These are phyloP conservation scores for Solenopsis invicta DNA, from an alignment of 1,140 invertebrate species.

Conservation along the genomic window DNA sequence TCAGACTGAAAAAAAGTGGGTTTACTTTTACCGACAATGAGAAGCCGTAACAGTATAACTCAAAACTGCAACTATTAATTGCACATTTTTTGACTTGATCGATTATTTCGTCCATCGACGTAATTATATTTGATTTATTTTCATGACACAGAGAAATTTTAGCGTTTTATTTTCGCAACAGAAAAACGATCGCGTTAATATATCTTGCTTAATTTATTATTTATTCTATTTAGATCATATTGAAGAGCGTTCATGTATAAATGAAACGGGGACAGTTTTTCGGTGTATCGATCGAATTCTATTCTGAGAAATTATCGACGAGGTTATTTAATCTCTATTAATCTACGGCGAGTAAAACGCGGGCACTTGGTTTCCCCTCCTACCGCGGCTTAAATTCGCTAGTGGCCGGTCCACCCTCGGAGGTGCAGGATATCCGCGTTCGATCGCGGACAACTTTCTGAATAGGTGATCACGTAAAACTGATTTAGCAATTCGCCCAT, in stretches of 20 bases:
- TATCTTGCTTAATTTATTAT: not conserved
- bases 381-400: conserved; percentile 46
- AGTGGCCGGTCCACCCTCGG: conserved; percentile 62
- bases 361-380: not conserved
- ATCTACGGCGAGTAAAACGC: conserved; percentile 26
- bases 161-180: not conserved
- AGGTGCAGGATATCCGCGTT: conserved; percentile 79
- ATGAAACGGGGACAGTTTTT: conserved; percentile 14
- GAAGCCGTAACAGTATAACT: not conserved
- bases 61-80: not conserved
- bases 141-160: not conserved
- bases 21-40: not conserved
- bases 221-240: not conserved
- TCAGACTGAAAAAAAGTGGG: conserved; percentile 27
- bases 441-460: conserved; percentile 85
- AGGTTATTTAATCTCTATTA: conserved; percentile 47
- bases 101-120: not conserved
- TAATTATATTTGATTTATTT: not conserved
- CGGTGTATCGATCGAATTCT: not conserved
- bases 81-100: not conserved
- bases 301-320: not conserved
- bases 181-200: not conserved
- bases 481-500: conserved; percentile 87
- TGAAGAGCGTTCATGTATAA: not conserved
- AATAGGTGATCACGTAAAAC: conserved; percentile 88